Evolutionary conservation across 2,113 vertebrate genomes (phyloP).

Genomic region (Heterochromis multidens): DNA sequence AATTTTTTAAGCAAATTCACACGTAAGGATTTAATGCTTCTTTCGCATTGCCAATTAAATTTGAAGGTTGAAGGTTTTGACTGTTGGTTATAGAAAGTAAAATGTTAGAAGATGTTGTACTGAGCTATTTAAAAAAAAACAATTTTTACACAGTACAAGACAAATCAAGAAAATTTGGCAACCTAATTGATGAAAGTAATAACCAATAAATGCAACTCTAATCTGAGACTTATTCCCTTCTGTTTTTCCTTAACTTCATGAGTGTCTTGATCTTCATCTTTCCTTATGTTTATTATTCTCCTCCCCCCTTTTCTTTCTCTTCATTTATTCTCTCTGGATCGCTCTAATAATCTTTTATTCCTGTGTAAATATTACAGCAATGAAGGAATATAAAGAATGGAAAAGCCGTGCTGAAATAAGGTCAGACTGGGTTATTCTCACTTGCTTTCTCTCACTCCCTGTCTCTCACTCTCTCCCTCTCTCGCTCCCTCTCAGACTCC

Average conservation of each 20-base stretch:
- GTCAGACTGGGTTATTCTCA: constrained; percentile 64
- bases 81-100: background rate
- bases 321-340: constrained; percentile 47
- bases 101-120: background rate
- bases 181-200: constrained; percentile 15
- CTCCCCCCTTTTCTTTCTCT: background rate
- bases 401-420: constrained; percentile 55
- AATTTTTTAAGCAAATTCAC: background rate
- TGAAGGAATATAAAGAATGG: constrained; percentile 59
- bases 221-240: background rate
- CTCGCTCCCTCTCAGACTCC: background rate
- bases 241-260: background rate
- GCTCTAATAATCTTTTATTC: constrained; percentile 66
- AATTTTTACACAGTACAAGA: background rate
- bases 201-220: background rate
- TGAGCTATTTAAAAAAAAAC: background rate
- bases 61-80: background rate
- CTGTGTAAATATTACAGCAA: constrained; percentile 65
- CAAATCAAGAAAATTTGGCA: background rate
- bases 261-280: background rate
- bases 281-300: constrained; percentile 19
- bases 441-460: constrained; percentile 21
- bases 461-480: background rate
- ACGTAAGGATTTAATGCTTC: background rate
- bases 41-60: background rate